Percentiles rank a stretch among this genome's conserved stretches.
Evolutionary conservation across 2,797 vertebrate species (phyloP).

Genomic region (Pseudochromis fuscus): DNA sequence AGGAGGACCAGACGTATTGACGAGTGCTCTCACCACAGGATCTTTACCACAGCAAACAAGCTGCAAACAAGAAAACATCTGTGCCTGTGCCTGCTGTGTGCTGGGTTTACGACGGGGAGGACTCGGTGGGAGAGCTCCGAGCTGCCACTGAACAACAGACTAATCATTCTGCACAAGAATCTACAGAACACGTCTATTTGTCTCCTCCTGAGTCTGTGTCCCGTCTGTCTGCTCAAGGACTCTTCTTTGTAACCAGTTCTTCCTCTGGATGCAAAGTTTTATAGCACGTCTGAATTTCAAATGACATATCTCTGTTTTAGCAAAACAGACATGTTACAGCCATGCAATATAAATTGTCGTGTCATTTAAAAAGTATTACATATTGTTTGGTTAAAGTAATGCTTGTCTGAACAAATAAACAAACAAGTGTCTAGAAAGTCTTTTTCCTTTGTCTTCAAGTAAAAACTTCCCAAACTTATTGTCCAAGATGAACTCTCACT

Average conservation of each 20-base stretch:
- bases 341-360: too few relatives aligned
- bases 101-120: conserved; percentile 15
- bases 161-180: conserved; percentile 7
- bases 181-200: neutral
- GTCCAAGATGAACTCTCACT: too few relatives aligned
- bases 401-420: too few relatives aligned
- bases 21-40: conserved; percentile 45
- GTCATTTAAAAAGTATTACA: too few relatives aligned
- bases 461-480: too few relatives aligned
- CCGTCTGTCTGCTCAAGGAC: neutral
- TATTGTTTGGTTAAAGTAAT: too few relatives aligned
- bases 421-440: too few relatives aligned
- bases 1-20: conserved; percentile 67
- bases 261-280: neutral
- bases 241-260: neutral
- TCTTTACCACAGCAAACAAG: conserved; percentile 50
- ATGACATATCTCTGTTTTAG: too few relatives aligned
- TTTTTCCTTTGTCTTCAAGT: too few relatives aligned
- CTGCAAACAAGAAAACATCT: conserved; percentile 61
- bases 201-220: conserved; percentile 11
- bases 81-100: conserved; percentile 41
- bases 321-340: too few relatives aligned
- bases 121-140: conserved; percentile 31
- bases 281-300: neutral
- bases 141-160: conserved; percentile 15